Percentiles rank a stretch among this genome's conserved stretches.
These are phyloP conservation scores for Agonopterix alstromeriana DNA, from an alignment of 2,888 invertebrate genomes.

Conservation along the genomic window DNA sequence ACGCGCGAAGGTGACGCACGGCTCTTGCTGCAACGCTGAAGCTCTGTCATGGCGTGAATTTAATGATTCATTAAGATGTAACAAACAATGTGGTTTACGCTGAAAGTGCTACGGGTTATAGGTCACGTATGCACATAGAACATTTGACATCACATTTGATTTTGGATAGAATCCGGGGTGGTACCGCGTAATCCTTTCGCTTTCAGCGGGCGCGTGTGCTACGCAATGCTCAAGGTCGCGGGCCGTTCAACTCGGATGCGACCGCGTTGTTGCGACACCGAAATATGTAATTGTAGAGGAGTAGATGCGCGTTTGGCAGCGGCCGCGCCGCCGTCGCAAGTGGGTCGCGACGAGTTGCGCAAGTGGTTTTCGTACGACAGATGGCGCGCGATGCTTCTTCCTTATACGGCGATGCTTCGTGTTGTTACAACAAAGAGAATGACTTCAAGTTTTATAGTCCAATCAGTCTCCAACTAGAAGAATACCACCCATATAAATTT, in stretches of 20 bases:
- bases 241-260: slow-evolving; percentile 77
- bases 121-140: slow-evolving; percentile 53
- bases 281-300: slow-evolving; percentile 75
- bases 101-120: slow-evolving; percentile 24
- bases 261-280: slow-evolving; percentile 70
- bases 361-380: slow-evolving; percentile 58
- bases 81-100: slow-evolving; percentile 6
- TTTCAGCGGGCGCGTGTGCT: slow-evolving; percentile 60
- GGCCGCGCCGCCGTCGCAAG: slow-evolving; percentile 51
- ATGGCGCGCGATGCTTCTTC: slow-evolving; percentile 65
- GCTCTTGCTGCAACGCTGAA: slow-evolving; percentile 5
- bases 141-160: slow-evolving; percentile 16
- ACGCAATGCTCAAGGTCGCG: slow-evolving; percentile 71
- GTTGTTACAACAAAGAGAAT: not conserved
- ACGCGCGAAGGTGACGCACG: slow-evolving; percentile 52
- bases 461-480: no score
- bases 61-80: slow-evolving; percentile 5
- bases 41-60: not conserved
- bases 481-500: no score
- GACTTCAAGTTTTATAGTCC: no score
- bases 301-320: slow-evolving; percentile 71
- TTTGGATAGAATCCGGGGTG: slow-evolving; percentile 46
- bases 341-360: slow-evolving; percentile 64
- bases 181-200: slow-evolving; percentile 56
- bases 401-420: slow-evolving; percentile 44